These are phyloP conservation scores for Sinocyclocheilus rhinocerous DNA, from an alignment of 2,113 vertebrate species.

Conservation along the genomic window DNA sequence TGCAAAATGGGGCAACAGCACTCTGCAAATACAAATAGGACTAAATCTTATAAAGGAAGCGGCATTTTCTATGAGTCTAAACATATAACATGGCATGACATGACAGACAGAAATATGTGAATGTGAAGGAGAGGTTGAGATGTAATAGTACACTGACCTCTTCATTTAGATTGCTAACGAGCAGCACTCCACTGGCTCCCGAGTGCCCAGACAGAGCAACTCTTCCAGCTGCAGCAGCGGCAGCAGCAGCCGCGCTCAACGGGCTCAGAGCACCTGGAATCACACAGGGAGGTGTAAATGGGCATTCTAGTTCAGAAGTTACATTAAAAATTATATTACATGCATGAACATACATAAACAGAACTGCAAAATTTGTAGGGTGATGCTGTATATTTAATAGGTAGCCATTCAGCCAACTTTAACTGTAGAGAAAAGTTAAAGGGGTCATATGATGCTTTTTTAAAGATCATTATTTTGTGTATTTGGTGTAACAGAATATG, in stretches of 20 bases:
- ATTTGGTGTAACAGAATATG: too few relatives aligned
- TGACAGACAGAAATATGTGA: background rate
- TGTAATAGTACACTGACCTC: slow-evolving; percentile 85
- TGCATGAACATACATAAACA: background rate
- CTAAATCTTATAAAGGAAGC: background rate
- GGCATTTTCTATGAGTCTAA: background rate
- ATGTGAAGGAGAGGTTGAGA: background rate
- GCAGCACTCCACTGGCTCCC: slow-evolving; percentile 87
- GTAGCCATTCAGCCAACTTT: background rate
- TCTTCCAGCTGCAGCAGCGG: slow-evolving; percentile 91
- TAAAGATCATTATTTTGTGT: too few relatives aligned
- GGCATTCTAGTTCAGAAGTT: background rate
- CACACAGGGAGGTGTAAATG: slow-evolving; percentile 2
- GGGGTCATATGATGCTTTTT: too few relatives aligned
- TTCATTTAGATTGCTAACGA: slow-evolving; percentile 98
- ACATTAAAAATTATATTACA: background rate
- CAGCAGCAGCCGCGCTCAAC: slow-evolving; percentile 89
- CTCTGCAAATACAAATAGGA: background rate
- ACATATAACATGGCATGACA: slow-evolving; percentile 35
- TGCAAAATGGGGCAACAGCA: background rate
- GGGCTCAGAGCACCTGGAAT: slow-evolving; percentile 94
- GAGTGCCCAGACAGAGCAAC: slow-evolving; percentile 91
- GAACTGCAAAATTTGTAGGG: background rate
- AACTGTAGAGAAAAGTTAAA: background rate
- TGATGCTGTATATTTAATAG: background rate